A percentile compares a stretch with the other conserved stretches of the same genome.
Conservation (phyloP, 2,888 invertebrate genomes). For the Drosophila vallismaia region DNA sequence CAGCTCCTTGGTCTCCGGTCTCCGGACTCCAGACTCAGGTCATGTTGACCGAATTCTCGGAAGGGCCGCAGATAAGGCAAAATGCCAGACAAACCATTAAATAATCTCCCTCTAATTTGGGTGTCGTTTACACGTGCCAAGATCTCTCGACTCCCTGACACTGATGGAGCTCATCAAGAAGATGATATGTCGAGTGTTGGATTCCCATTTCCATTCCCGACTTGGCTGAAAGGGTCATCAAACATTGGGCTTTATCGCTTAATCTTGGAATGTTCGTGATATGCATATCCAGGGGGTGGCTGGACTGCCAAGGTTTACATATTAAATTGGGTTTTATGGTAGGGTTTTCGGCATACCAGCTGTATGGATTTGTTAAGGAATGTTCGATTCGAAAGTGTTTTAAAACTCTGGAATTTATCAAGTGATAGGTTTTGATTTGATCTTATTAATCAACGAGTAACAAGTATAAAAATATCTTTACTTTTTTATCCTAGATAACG, state of each 20-base stretch:
- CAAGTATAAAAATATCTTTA: background rate
- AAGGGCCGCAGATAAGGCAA: slow-evolving; percentile 49
- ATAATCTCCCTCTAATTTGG: slow-evolving; percentile 82
- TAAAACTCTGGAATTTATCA: background rate
- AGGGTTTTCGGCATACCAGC: background rate
- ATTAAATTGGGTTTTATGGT: slow-evolving; percentile 34
- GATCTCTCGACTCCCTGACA: slow-evolving; percentile 37
- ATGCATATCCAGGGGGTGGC: slow-evolving; percentile 28
- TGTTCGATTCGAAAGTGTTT: slow-evolving; percentile 3
- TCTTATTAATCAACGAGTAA: background rate
- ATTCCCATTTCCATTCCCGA: slow-evolving; percentile 1
- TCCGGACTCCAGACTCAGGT: background rate
- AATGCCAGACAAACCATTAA: slow-evolving; percentile 67
- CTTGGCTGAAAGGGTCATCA: slow-evolving; percentile 23
- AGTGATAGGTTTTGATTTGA: background rate
- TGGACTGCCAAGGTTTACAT: slow-evolving; percentile 23
- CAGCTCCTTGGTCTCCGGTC: slow-evolving; percentile 11
- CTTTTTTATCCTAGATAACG: background rate
- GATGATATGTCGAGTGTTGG: slow-evolving; percentile 49
- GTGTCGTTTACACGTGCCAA: slow-evolving; percentile 80
- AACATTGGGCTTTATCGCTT: slow-evolving; percentile 35
- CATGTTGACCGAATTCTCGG: slow-evolving; percentile 52
- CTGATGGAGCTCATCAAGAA: slow-evolving; percentile 55
- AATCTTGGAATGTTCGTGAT: slow-evolving; percentile 40
- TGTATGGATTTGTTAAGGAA: background rate